Percentiles rank a stretch among this genome's conserved stretches.
phyloP scores from a whole-genome alignment of 2,113 vertebrate genomes.

The Grallaria varia region DNA sequence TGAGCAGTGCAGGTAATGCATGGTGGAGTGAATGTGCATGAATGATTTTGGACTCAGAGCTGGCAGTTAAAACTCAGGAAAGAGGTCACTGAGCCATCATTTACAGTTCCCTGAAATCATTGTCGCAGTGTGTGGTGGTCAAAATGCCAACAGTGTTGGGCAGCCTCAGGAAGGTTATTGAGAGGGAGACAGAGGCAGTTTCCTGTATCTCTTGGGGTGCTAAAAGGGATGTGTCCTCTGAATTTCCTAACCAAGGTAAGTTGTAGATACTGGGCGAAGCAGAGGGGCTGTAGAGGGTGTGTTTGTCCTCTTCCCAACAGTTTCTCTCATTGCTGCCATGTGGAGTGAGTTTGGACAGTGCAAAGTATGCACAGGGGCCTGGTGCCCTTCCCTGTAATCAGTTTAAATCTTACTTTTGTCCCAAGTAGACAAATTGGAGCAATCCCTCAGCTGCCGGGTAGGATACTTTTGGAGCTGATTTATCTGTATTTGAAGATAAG shows the following conservation, averaged over 20 bases:
- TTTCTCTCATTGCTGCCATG: not conserved
- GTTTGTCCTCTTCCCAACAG: not conserved
- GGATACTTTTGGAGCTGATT: not conserved
- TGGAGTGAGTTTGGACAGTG: not conserved
- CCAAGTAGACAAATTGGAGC: not conserved
- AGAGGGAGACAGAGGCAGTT: not conserved
- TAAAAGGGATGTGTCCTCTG: not conserved
- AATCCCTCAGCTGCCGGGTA: not conserved
- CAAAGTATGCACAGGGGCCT: not conserved
- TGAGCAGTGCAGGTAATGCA: not conserved
- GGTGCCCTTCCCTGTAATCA: not conserved
- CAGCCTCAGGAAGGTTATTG: not conserved
- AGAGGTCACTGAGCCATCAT: not conserved
- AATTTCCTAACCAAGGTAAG: not conserved
- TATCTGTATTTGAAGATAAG: not conserved
- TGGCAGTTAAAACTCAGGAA: not conserved
- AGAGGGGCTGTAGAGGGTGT: not conserved
- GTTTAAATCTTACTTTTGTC: not conserved
- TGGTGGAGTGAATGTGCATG: not conserved
- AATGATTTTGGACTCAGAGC: not conserved
- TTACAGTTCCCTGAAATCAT: not conserved
- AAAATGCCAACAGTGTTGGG: not conserved
- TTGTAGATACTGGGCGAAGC: not conserved
- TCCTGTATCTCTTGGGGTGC: not conserved
- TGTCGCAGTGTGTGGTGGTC: fast-evolving